Evolutionary conservation across 1,140 invertebrate species (phyloP).

Genomic region (Listronotus bonariensis): DNA sequence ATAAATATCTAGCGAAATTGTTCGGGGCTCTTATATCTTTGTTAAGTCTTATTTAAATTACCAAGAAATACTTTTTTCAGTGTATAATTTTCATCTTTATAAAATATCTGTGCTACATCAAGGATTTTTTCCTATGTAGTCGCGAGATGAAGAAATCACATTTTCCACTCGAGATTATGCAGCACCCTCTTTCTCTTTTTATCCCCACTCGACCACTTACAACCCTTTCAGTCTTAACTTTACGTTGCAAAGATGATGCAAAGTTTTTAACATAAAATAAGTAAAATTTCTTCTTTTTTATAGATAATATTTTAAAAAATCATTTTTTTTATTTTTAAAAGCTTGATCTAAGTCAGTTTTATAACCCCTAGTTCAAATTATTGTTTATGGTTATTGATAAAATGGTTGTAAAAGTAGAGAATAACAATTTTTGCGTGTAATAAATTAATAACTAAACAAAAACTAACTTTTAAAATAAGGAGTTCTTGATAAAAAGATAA

Average conservation of each 20-base stretch:
- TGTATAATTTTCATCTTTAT: conserved; percentile 27
- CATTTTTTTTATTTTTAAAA: conserved; percentile 1
- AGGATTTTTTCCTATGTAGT: conserved; percentile 42
- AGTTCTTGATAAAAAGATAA: too few species aligned
- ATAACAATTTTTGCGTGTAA: too few species aligned
- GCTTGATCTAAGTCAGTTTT: too few species aligned
- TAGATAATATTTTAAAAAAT: conserved; percentile 5
- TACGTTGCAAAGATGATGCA: conserved; percentile 47
- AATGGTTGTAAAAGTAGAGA: too few species aligned
- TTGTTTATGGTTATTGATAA: too few species aligned
- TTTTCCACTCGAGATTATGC: conserved; percentile 52
- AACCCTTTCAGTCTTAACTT: conserved; percentile 54
- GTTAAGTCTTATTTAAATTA: neutral
- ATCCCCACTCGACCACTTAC: conserved; percentile 50
- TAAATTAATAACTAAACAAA: too few species aligned
- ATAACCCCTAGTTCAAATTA: too few species aligned
- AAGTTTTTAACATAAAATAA: conserved; percentile 20
- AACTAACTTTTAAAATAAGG: too few species aligned
- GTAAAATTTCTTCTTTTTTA: conserved; percentile 14
- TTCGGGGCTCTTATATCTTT: too few species aligned
- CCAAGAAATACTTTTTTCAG: conserved; percentile 4
- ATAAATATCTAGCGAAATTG: too few species aligned
- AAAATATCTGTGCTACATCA: conserved; percentile 28
- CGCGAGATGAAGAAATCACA: conserved; percentile 55
- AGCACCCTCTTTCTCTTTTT: conserved; percentile 26